A percentile compares a stretch with the other conserved stretches of the same genome.
phyloP scores from a whole-genome alignment of 2,888 invertebrate genomes.

The Standfussiana lucernea region DNA sequence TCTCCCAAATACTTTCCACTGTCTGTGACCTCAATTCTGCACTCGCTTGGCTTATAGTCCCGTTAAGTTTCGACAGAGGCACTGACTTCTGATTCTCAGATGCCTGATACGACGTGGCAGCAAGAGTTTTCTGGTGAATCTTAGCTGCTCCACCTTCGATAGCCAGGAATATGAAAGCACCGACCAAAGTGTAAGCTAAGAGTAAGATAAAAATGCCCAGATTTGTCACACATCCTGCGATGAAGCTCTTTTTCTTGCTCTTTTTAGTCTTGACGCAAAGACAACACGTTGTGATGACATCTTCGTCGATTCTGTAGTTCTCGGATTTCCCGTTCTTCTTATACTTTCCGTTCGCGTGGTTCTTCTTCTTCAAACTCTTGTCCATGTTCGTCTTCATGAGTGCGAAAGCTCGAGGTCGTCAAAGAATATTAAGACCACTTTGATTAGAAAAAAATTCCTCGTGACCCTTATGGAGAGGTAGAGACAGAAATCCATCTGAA shows the following conservation, averaged over 20 bases:
- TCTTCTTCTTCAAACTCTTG: slow-evolving; percentile 86
- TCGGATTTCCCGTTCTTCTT: slow-evolving; percentile 86
- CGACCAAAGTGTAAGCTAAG: slow-evolving; percentile 93
- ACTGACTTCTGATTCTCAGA: slow-evolving; percentile 81
- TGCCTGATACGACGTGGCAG: slow-evolving; percentile 87
- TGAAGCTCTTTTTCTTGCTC: slow-evolving; percentile 86
- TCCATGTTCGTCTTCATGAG: slow-evolving; percentile 82
- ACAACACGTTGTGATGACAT: slow-evolving; percentile 86
- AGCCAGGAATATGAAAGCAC: slow-evolving; percentile 95
- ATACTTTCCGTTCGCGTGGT: slow-evolving; percentile 86
- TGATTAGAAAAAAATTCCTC: slow-evolving; percentile 54
- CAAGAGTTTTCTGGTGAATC: slow-evolving; percentile 88
- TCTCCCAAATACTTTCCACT: slow-evolving; percentile 98
- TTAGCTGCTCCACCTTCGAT: slow-evolving; percentile 93
- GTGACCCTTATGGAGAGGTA: slow-evolving; percentile 54
- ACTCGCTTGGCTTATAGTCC: slow-evolving; percentile 85
- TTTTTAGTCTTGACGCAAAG: slow-evolving; percentile 88
- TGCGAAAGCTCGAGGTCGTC: slow-evolving; percentile 25
- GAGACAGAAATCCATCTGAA: slow-evolving; percentile 72
- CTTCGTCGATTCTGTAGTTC: slow-evolving; percentile 82
- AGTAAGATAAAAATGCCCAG: slow-evolving; percentile 95
- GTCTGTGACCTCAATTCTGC: slow-evolving; percentile 90
- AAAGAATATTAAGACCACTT: slow-evolving; percentile 47
- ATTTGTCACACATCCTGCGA: slow-evolving; percentile 94
- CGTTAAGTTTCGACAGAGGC: slow-evolving; percentile 81